These are phyloP conservation scores for Oithona nana DNA, from an alignment of 2,888 invertebrate genomes.

Conservation along the genomic window DNA sequence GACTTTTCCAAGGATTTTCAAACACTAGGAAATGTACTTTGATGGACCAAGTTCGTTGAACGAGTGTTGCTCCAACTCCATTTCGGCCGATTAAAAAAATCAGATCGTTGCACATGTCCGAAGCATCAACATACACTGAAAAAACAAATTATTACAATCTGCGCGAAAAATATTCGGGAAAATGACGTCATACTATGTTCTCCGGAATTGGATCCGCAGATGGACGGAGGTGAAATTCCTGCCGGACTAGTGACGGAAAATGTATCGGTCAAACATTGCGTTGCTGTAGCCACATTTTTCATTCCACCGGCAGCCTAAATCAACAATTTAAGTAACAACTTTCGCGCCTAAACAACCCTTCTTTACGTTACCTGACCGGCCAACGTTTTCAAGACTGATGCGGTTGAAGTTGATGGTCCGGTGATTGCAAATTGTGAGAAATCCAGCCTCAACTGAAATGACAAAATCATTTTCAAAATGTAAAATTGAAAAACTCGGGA, in stretches of 20 bases:
- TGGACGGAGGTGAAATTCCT: conserved; percentile 11
- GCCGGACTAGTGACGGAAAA: conserved; percentile 3
- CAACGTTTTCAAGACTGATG: neutral
- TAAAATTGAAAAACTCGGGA: neutral
- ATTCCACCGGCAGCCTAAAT: neutral
- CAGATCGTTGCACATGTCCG: neutral
- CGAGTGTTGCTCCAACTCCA: neutral
- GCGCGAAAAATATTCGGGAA: too few relatives aligned
- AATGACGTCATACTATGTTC: conserved; percentile 5
- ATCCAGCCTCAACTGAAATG: conserved; percentile 1
- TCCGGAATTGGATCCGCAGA: conserved; percentile 11
- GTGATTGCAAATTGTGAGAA: conserved; percentile 1
- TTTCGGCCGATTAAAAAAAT: conserved; percentile 1
- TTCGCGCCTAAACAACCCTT: neutral
- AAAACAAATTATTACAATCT: neutral
- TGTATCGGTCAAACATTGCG: conserved; percentile 7
- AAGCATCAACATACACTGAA: conserved; percentile 15
- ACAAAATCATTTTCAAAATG: neutral
- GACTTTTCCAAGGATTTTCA: neutral
- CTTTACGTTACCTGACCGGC: neutral
- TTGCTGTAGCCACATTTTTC: neutral
- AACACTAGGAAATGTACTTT: neutral
- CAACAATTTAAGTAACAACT: neutral
- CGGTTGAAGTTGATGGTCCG: conserved; percentile 6
- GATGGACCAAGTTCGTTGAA: conserved; percentile 2